A percentile compares a stretch with the other conserved stretches of the same genome.
Evolutionary conservation across 1,140 invertebrate genomes (phyloP).

Genomic region (Drosophila littoralis): DNA sequence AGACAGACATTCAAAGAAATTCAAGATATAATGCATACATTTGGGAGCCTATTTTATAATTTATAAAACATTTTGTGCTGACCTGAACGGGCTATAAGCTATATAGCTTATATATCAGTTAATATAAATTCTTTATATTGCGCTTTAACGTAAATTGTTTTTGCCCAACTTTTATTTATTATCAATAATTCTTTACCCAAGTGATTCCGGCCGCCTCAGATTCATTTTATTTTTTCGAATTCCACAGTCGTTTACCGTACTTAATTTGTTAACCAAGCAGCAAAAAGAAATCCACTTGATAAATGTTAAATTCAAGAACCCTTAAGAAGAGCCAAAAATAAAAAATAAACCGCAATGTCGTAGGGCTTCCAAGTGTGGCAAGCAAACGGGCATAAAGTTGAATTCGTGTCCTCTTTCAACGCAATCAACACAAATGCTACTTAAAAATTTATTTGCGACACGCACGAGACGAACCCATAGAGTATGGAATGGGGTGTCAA

Average conservation of each 20-base stretch:
- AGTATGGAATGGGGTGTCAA: slow-evolving; percentile 3
- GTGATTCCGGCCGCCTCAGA: neutral
- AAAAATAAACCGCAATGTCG: slow-evolving; percentile 24
- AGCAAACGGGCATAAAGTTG: slow-evolving; percentile 35
- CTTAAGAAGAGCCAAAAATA: slow-evolving; percentile 41
- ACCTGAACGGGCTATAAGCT: neutral
- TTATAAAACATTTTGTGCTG: neutral
- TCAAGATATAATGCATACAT: neutral
- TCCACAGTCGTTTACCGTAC: slow-evolving; percentile 45
- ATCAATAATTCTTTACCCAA: slow-evolving; percentile 10
- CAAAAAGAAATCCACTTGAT: slow-evolving; percentile 67
- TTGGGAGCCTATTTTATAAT: neutral
- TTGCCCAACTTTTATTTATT: slow-evolving; percentile 4
- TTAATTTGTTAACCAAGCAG: slow-evolving; percentile 72
- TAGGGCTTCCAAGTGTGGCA: slow-evolving; percentile 15
- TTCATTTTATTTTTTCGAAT: slow-evolving; percentile 43
- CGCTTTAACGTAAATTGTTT: neutral
- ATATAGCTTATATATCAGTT: neutral
- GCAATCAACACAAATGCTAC: slow-evolving; percentile 83
- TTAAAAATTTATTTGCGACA: slow-evolving; percentile 82
- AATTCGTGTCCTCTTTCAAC: slow-evolving; percentile 77
- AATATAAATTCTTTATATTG: neutral
- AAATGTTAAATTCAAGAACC: slow-evolving; percentile 67
- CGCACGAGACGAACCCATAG: slow-evolving; percentile 64
- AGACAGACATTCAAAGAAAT: neutral